Conservation (phyloP, 2,888 invertebrate species). For the Cantharis nigra region DNA sequence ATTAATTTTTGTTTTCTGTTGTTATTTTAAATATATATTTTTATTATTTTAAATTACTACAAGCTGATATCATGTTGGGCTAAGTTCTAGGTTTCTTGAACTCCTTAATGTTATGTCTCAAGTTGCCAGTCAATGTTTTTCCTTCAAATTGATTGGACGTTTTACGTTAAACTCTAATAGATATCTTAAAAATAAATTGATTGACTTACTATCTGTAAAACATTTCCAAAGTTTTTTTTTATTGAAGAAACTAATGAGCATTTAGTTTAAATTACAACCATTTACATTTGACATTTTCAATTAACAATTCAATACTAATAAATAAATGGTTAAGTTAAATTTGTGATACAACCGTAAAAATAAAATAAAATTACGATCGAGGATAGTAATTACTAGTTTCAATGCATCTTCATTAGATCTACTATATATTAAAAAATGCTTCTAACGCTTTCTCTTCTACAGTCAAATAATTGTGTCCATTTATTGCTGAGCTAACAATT, state of each 20-base stretch:
- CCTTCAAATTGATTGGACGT: background rate
- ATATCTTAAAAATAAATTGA: background rate
- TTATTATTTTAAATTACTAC: background rate
- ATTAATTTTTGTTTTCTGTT: background rate
- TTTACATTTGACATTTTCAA: background rate
- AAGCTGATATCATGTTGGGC: too few species aligned
- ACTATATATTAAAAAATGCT: background rate
- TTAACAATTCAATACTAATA: background rate
- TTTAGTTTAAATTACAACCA: background rate
- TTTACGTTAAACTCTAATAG: background rate
- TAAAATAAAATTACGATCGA: background rate
- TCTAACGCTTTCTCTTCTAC: background rate
- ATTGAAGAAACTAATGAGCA: background rate
- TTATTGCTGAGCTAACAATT: too few species aligned
- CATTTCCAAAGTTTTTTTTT: background rate
- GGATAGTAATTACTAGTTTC: background rate
- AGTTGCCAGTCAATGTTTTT: background rate
- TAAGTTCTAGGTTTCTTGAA: background rate
- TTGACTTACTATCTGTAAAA: background rate
- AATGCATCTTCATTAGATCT: background rate
- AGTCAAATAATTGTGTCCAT: background rate
- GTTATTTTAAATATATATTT: background rate
- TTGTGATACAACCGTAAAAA: background rate
- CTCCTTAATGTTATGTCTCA: background rate
- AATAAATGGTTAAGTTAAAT: background rate